Conservation (phyloP, 2,797 vertebrate species). For the Hippopotamyrus pictus region DNA sequence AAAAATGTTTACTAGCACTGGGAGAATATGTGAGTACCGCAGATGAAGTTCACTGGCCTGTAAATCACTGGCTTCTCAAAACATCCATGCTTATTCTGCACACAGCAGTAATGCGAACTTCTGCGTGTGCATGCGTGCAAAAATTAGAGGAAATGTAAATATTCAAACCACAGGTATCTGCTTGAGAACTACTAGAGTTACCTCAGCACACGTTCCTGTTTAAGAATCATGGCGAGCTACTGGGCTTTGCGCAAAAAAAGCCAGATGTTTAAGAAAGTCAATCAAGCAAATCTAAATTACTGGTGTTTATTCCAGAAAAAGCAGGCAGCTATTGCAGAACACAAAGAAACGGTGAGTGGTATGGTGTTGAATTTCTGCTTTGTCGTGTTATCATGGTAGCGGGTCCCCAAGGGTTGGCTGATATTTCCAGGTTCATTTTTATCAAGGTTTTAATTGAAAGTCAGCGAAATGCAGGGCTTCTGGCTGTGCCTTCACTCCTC, state of each 20-base stretch:
- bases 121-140: not conserved
- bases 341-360: not conserved
- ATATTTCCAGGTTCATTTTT: conserved; percentile 42
- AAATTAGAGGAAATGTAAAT: not conserved
- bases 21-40: not conserved
- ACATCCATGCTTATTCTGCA: not conserved
- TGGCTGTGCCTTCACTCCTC: conserved; percentile 51
- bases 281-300: not conserved
- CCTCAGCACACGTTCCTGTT: not conserved
- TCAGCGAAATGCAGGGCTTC: conserved; percentile 55
- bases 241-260: not conserved
- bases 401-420: conserved; percentile 36
- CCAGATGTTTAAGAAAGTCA: not conserved
- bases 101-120: not conserved
- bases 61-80: not conserved
- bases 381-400: conserved; percentile 29
- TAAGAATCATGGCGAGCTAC: not conserved
- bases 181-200: not conserved
- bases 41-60: not conserved
- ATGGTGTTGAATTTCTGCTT: not conserved
- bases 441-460: conserved; percentile 58
- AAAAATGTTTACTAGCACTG: not conserved
- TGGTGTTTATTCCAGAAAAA: not conserved
- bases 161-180: not conserved
- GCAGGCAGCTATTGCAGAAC: not conserved